Base-by-base conservation (phyloP, 2,888 invertebrate genomes). In the Tetanocera ferruginea region DNA sequence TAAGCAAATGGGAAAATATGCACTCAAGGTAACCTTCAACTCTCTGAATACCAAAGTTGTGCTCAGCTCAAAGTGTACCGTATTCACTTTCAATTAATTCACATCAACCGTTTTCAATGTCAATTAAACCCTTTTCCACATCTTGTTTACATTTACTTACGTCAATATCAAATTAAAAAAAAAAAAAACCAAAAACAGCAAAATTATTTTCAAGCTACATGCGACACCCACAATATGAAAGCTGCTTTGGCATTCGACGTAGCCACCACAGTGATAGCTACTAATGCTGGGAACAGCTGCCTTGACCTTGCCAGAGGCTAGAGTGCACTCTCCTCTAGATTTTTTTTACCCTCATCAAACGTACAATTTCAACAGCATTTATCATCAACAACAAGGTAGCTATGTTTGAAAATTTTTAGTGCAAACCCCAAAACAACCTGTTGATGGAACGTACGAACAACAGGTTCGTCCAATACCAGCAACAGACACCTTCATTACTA, bases 41-140 rank as follows among this genome's bases (percentile, higher is more conserved):
- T 43, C 43, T 43, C 37, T 37, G 43, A 11, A 43, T 43, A 11
- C 43, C 43, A 43, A 43, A 43, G 14, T 14, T 43, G 11, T 43
- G 43, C 11, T 43, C 11, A 43, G 14, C 11, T 43, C 43, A 43
- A 43, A 43, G 43, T 55, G 19, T 55, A 55, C 19, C 55, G 28
- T 28, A 60, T 67, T 67, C 43, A 43, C 67, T 37, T 67, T 37
- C 67, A 67, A 67, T 67, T 67, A 67, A 67, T 67, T 67, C 43
- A 67, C 67, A 67, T 43, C 67, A 67, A 43, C 67, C 31, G 43
- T 67, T 67, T 67, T 43, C 43, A 37, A 19, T 67, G 67, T 67
- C 67, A 67, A 37, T 67, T 67, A 34, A 25, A 67, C 31, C 43
- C 43, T 67, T 43, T 67, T 34, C 43, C 37, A 67, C 37, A 37